Evolutionary conservation across 2,888 invertebrate genomes (phyloP).

Genomic region (Sarcophaga subvicina): DNA sequence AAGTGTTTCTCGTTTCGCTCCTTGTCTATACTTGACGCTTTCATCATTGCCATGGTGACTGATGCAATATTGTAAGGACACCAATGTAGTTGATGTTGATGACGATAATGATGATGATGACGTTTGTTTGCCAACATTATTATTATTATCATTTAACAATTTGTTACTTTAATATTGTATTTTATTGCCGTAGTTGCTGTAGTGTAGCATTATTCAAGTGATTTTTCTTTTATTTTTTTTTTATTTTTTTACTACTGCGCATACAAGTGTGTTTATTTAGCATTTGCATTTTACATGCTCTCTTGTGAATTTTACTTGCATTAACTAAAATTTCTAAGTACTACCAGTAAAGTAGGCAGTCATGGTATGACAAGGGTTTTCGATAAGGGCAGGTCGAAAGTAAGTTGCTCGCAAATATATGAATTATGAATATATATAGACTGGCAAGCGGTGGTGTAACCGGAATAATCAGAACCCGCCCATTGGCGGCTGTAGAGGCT

Average conservation of each 20-base stretch:
- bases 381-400: not conserved
- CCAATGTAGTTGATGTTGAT: not conserved
- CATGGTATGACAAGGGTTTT: not conserved
- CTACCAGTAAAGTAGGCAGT: conserved; percentile 54
- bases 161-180: conserved; percentile 11
- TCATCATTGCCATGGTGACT: not conserved
- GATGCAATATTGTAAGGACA: conserved; percentile 4
- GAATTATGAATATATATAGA: too few species aligned
- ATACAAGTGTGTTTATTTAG: conserved; percentile 49
- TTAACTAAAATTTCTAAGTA: conserved; percentile 45
- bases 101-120: conserved; percentile 17
- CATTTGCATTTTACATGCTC: conserved; percentile 61
- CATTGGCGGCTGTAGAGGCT: too few species aligned
- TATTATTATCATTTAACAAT: conserved; percentile 41
- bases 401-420: too few species aligned
- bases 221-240: not conserved
- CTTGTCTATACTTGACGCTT: not conserved
- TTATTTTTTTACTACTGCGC: not conserved
- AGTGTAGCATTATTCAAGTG: not conserved
- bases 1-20: not conserved
- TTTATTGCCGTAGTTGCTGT: not conserved
- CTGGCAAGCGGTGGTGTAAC: not conserved
- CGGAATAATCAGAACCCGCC: not conserved
- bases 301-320: conserved; percentile 53
- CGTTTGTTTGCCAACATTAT: not conserved